These are phyloP conservation scores for Lagopus leucura DNA, from an alignment of 2,113 vertebrate genomes.

Conservation along the genomic window DNA sequence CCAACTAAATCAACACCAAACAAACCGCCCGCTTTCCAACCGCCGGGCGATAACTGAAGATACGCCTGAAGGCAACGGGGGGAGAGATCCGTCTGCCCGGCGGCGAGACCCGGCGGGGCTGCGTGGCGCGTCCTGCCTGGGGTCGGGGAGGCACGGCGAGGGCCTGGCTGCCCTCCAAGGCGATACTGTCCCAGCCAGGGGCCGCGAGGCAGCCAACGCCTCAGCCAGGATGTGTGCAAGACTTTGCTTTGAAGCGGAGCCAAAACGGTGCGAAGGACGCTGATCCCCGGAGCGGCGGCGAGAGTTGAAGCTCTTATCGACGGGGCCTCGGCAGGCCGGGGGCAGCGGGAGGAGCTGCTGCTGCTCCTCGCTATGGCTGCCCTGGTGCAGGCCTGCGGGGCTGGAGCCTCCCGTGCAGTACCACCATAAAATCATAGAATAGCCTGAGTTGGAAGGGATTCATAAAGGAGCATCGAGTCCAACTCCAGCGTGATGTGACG, in stretches of 20 bases:
- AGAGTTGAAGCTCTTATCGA: slow-evolving; percentile 17
- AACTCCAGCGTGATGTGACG: background rate
- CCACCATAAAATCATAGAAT: too few species aligned
- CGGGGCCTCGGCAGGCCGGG: background rate
- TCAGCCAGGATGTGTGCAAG: slow-evolving; percentile 38
- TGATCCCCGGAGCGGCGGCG: background rate
- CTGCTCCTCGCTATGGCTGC: background rate
- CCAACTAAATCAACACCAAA: slow-evolving; percentile 65
- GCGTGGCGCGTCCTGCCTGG: background rate
- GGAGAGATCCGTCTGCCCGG: background rate
- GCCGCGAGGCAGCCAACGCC: slow-evolving; percentile 49
- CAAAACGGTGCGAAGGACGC: slow-evolving; percentile 1
- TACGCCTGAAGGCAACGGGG: background rate
- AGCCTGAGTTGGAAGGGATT: too few species aligned
- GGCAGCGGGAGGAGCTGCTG: background rate
- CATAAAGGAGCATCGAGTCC: too few species aligned
- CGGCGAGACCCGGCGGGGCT: background rate
- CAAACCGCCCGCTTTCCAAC: background rate
- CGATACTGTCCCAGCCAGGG: background rate
- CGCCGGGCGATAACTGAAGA: background rate
- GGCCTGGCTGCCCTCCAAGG: slow-evolving; percentile 23
- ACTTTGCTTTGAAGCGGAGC: slow-evolving; percentile 23
- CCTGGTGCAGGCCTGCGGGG: background rate
- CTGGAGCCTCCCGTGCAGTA: background rate
- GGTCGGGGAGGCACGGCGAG: background rate